These are phyloP conservation scores for Leucopsar rothschildi DNA, from an alignment of 2,113 vertebrate species.

Conservation along the genomic window DNA sequence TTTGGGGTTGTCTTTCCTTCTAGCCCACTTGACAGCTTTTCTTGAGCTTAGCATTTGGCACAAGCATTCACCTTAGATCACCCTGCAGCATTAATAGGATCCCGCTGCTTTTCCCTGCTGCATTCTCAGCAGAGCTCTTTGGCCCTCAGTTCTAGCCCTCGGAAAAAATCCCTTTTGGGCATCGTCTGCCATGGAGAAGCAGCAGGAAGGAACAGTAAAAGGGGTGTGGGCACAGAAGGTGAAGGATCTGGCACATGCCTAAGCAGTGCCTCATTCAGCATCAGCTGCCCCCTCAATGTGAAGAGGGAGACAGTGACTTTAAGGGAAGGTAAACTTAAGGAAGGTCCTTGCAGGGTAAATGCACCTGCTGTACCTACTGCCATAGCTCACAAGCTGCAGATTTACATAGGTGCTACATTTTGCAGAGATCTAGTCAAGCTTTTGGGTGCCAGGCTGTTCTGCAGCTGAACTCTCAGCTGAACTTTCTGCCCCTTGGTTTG, in stretches of 20 bases:
- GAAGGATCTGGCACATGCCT: not conserved
- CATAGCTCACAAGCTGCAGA: fast-evolving
- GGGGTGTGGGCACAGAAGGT: not conserved
- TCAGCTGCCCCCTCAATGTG: not conserved
- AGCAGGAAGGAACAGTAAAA: not conserved
- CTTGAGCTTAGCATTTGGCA: not conserved
- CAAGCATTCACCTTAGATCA: not conserved
- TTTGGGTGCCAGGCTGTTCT: not conserved
- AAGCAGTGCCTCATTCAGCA: not conserved
- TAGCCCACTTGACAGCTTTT: not conserved
- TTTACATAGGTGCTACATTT: not conserved
- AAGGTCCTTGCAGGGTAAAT: not conserved
- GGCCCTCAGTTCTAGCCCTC: not conserved
- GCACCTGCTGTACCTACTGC: not conserved
- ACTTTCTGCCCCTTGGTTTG: not conserved
- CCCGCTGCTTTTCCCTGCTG: not conserved
- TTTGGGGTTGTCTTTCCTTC: not conserved
- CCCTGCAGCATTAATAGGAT: not conserved
- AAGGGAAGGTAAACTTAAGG: not conserved
- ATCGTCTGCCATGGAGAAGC: not conserved
- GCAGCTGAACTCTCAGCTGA: not conserved
- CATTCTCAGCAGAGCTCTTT: not conserved
- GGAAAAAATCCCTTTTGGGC: not conserved
- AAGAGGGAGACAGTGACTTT: not conserved
- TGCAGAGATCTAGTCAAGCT: not conserved